Percentiles rank a stretch among this genome's conserved stretches.
Conservation (phyloP, 2,888 invertebrate genomes). For the Drosophila tanythrix region DNA sequence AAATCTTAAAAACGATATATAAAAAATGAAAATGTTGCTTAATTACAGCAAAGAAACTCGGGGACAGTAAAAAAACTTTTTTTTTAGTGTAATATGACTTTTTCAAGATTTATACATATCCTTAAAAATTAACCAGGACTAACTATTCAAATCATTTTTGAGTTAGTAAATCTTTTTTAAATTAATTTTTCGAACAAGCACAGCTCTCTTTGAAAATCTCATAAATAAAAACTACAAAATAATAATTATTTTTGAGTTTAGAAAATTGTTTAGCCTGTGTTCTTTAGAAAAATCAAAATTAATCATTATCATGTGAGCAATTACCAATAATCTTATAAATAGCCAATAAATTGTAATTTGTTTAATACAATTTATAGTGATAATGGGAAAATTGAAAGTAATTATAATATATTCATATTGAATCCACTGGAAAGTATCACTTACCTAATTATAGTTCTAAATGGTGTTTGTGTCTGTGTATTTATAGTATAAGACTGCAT, state of each 20-base stretch:
- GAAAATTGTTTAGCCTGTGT: neutral
- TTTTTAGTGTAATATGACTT: neutral
- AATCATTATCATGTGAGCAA: neutral
- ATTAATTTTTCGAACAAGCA: neutral
- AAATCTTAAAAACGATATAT: neutral
- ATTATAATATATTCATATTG: neutral
- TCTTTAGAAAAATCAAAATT: neutral
- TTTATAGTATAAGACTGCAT: conserved; percentile 51
- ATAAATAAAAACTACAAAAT: neutral
- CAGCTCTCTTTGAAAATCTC: neutral
- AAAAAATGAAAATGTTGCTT: neutral
- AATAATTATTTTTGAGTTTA: neutral
- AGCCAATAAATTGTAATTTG: neutral
- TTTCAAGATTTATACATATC: neutral
- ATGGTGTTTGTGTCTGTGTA: conserved; percentile 61
- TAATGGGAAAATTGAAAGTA: neutral
- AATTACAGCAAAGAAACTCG: neutral
- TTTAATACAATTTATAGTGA: neutral
- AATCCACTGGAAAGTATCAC: conserved; percentile 24
- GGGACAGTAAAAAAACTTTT: neutral
- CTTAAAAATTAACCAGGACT: neutral
- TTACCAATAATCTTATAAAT: neutral
- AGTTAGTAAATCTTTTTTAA: accelerated
- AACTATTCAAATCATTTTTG: neutral
- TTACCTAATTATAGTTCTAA: conserved; percentile 16